Conservation (phyloP, 1,140 invertebrate genomes). For the Myzus persicae region DNA sequence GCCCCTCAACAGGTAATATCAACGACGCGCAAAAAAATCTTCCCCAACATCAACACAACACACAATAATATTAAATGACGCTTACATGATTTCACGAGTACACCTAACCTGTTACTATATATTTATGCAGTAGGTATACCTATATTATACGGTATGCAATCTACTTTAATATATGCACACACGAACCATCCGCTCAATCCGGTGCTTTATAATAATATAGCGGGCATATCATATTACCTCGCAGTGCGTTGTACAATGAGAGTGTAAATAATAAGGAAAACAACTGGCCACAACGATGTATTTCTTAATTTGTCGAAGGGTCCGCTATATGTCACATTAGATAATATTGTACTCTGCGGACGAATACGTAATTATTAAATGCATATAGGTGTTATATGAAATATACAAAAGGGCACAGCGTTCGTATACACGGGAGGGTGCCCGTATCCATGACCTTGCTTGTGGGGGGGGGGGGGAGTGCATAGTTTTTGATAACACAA, state of each 20-base stretch:
- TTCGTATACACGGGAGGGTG: not conserved
- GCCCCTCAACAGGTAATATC: not conserved
- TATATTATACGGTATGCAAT: not conserved
- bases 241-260: not conserved
- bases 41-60: not conserved
- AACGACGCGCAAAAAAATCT: not conserved
- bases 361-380: not conserved
- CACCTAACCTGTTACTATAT: not conserved
- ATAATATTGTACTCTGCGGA: not conserved
- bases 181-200: not conserved
- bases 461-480: too few relatives aligned
- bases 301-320: not conserved
- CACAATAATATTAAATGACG: not conserved
- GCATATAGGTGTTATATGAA: too few relatives aligned
- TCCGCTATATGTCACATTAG: not conserved
- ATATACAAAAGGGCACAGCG: too few relatives aligned
- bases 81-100: not conserved
- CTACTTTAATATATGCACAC: not conserved
- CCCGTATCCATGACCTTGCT: too few relatives aligned
- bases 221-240: not conserved
- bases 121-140: not conserved
- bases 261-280: not conserved
- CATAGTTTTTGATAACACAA: not conserved
- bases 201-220: not conserved
- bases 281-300: not conserved